These are phyloP conservation scores for Agriopis leucophaearia DNA, from an alignment of 2,888 invertebrate species.

Conservation along the genomic window DNA sequence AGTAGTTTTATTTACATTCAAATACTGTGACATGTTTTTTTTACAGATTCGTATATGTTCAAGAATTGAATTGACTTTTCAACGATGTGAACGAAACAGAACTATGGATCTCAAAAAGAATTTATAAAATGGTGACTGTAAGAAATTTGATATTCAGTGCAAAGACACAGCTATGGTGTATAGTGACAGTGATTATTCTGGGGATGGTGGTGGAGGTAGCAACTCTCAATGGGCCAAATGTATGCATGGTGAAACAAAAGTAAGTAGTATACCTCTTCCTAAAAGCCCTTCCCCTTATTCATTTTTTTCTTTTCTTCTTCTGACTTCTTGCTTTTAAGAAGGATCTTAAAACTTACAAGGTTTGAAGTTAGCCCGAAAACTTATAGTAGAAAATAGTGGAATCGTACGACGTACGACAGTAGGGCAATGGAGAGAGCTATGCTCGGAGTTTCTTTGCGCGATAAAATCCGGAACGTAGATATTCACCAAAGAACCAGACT, in stretches of 20 bases:
- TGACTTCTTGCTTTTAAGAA: too few species aligned
- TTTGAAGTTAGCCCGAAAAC: neutral
- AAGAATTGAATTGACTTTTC: neutral
- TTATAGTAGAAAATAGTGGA: neutral
- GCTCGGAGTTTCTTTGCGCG: too few species aligned
- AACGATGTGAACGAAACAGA: slow-evolving; percentile 25
- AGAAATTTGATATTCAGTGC: slow-evolving; percentile 47
- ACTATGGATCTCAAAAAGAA: slow-evolving; percentile 48
- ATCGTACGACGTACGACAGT: too few species aligned
- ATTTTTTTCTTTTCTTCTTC: too few species aligned
- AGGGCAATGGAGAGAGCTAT: too few species aligned
- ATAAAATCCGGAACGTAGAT: too few species aligned
- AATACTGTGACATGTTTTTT: neutral
- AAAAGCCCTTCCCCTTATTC: neutral
- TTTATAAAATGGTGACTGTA: slow-evolving; percentile 60
- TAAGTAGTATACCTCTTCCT: slow-evolving; percentile 57
- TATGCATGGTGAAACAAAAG: slow-evolving; percentile 84
- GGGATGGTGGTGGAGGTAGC: slow-evolving; percentile 59
- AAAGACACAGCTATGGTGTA: slow-evolving; percentile 65
- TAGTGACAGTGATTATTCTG: slow-evolving; percentile 53
- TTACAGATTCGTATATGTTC: slow-evolving; percentile 11
- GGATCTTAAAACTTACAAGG: too few species aligned
- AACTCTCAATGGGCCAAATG: slow-evolving; percentile 76
- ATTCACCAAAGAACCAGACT: too few species aligned
- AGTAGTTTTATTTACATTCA: too few species aligned